Conservation (phyloP, 2,888 invertebrate species). For the Eristalinus aeneus region DNA sequence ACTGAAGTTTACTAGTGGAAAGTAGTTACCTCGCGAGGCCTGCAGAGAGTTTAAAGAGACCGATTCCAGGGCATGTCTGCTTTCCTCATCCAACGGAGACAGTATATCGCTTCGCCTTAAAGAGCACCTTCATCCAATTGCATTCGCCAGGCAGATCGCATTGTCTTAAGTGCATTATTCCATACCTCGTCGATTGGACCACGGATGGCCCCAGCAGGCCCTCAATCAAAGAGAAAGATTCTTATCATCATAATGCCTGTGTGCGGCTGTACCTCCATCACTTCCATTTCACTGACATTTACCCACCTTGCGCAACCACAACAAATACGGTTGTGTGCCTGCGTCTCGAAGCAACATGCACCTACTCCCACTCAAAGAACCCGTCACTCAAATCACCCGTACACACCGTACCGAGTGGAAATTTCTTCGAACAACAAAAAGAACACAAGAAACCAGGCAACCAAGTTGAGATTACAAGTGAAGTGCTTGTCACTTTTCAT, state of each 20-base stretch:
- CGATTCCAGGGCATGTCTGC: too few species aligned
- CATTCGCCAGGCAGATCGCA: too few species aligned
- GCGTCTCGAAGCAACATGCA: neutral
- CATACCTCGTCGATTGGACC: neutral
- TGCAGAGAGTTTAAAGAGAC: too few species aligned
- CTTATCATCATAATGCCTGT: neutral
- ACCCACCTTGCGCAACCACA: constrained; percentile 16
- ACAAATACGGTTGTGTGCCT: constrained; percentile 6
- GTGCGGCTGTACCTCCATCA: neutral
- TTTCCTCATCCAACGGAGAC: too few species aligned
- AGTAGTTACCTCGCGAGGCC: too few species aligned
- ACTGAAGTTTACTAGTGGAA: too few species aligned
- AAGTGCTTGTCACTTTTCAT: constrained; percentile 62
- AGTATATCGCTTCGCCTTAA: too few species aligned
- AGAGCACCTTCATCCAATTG: too few species aligned
- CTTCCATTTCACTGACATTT: neutral
- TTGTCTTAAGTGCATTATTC: neutral
- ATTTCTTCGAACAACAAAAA: neutral
- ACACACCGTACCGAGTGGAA: neutral
- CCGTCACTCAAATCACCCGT: constrained; percentile 38
- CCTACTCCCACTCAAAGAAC: constrained; percentile 2
- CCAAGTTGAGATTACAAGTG: constrained; percentile 56
- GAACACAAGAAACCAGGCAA: constrained; percentile 12
- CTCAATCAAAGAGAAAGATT: neutral
- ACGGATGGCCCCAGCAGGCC: neutral